A percentile compares a stretch with the other conserved stretches of the same genome.
These are phyloP conservation scores for Orchesellides sinensis DNA, from an alignment of 2,888 invertebrate genomes.

Conservation along the genomic window DNA sequence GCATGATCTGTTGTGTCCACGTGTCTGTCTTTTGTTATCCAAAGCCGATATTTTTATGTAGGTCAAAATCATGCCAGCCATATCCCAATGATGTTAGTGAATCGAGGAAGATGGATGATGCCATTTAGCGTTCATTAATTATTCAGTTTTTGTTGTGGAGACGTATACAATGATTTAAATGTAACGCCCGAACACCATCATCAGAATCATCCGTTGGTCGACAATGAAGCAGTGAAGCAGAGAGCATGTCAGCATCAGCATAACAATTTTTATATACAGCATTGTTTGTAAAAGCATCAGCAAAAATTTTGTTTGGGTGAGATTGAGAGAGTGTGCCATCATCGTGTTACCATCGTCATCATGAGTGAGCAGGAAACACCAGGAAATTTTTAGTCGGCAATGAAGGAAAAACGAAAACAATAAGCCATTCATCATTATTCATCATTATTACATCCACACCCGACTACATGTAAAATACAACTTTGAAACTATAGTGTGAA, in stretches of 20 bases:
- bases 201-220: conserved; percentile 1
- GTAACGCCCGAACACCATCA: too few relatives aligned
- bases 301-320: not conserved
- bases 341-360: conserved; percentile 3
- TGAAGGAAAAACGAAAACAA: conserved; percentile 49
- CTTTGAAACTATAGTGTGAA: too few relatives aligned
- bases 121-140: too few relatives aligned
- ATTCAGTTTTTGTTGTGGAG: conserved; percentile 28
- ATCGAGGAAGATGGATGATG: conserved; percentile 3
- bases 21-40: conserved; percentile 76
- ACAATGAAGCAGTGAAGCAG: conserved; percentile 24
- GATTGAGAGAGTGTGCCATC: conserved; percentile 1
- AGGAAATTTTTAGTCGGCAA: not conserved
- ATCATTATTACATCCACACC: conserved; percentile 19
- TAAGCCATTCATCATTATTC: conserved; percentile 59
- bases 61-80: not conserved
- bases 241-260: not conserved
- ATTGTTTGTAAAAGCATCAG: not conserved
- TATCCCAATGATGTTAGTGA: not conserved
- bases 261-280: not conserved
- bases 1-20: conserved; percentile 79
- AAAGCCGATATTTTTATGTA: conserved; percentile 16
- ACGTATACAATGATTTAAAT: too few relatives aligned
- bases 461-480: too few relatives aligned
- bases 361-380: too few relatives aligned